A percentile compares a stretch with the other conserved stretches of the same genome.
Evolutionary conservation across 1,140 invertebrate genomes (phyloP).

Genomic region (Zaprionus inermis): DNA sequence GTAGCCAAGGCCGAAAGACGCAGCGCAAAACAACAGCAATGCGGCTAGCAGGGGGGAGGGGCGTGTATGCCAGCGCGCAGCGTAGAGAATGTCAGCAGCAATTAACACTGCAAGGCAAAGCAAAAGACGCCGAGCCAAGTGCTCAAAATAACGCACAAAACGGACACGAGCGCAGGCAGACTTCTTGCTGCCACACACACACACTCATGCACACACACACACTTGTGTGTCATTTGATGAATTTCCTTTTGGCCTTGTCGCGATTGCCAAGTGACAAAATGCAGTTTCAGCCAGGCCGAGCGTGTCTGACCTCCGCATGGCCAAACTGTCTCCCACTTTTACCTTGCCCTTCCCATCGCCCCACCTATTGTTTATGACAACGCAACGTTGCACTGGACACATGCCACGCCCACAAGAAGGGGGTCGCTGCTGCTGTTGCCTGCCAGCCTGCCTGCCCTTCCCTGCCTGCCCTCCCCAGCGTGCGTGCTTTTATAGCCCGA

Average conservation of each 20-base stretch:
- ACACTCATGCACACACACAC: constrained; percentile 33
- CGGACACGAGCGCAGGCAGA: constrained; percentile 2
- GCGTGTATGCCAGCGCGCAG: neutral
- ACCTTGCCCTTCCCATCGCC: neutral
- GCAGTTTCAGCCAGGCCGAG: constrained; percentile 27
- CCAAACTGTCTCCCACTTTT: neutral
- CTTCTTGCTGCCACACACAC: constrained; percentile 23
- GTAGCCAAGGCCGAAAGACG: constrained; percentile 69
- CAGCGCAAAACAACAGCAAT: constrained; percentile 32
- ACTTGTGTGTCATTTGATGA: constrained; percentile 59
- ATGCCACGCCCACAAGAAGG: constrained; percentile 41
- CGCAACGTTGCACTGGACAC: constrained; percentile 41
- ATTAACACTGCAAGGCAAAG: constrained; percentile 65
- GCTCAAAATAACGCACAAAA: constrained; percentile 70
- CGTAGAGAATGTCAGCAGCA: constrained; percentile 71
- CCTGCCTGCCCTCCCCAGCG: neutral
- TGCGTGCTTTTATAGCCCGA: constrained; percentile 33
- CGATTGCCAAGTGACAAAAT: constrained; percentile 60
- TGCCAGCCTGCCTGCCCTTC: neutral
- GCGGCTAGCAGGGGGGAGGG: constrained; percentile 7
- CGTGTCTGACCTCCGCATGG: constrained; percentile 24
- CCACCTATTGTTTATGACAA: constrained; percentile 51
- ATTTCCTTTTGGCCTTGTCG: constrained; percentile 76
- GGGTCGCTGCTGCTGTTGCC: no score
- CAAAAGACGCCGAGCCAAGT: constrained; percentile 59